Evolutionary conservation across 2,888 invertebrate species (phyloP), one percentile per base, ranked within the genome.

Genomic region (Lissonota sp.): DNA sequence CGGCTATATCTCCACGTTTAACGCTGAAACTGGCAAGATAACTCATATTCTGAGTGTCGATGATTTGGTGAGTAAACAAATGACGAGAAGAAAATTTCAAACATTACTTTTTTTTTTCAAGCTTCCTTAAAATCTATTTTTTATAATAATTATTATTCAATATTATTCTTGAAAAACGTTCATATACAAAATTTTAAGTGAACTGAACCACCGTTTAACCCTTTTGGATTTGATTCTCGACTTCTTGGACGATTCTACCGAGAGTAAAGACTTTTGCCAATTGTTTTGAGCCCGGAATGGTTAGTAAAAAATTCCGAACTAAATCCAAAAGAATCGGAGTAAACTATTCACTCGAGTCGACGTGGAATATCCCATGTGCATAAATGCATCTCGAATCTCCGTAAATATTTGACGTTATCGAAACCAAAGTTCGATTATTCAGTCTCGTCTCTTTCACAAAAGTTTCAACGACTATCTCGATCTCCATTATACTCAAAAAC

Each of bases 1-100:
- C 5, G 86, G 86, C 26, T 83, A 90, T 44, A 77, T 93, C 12
- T 79, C 86, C 2, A 80, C 87, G 64, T 92, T 89, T 79, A 87
- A 93, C 73, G 90, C 90, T 3, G 84, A 83, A 6, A 88, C 86
- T 3, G 80, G 82, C 49, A 72, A 84, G 8, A 84, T 86, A 6
- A 83, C 88, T 5, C 58, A 83, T 10, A 72, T 87, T 12, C 81
- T 88, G 6, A 73, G 79, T 44, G 14, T 53, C 14, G 64, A 69
- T 5, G 10, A 71, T 42, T 72, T 89, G 87, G 87, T 88, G 62
- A 62, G 84, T 83, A 37, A 26, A 46, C 3, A 6, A 51, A 12
- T 16, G 8, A 10, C 39, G 63, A 49, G 7, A 58, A 58, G 46
- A 2, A 14, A 40, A 42, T 58, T 57, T 16, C 26, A 26, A 26